Base-by-base conservation (phyloP, 2,888 invertebrate genomes). In the Folsomia manolachei region DNA sequence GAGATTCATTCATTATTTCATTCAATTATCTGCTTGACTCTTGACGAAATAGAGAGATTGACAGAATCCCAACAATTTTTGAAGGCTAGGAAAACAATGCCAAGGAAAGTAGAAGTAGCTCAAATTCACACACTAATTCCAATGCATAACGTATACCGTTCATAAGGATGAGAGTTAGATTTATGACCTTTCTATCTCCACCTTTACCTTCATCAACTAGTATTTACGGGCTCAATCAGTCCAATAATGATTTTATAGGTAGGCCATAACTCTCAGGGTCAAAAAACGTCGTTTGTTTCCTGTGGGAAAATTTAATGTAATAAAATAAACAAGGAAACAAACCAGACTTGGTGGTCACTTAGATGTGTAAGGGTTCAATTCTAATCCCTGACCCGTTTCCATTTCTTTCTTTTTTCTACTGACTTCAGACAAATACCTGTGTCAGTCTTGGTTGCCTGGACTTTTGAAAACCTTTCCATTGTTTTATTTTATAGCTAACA, bases 161-260 rank as follows among this genome's bases (percentile, higher is more conserved):
- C 14, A 25, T n/a, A 7, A 11, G 24, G 9, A 63, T 19, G 63
- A 26, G 25, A 63, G 7, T 24, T 26, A 51, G 4, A 23, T 67
- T 67, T 67, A 67, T 39, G 67, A 23, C 24, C 67, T 52, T 67
- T 67, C 67, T 26, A 56, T 67, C 67, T 67, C 60, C 24, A 18
- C 11, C 21, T 25, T 62, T 69, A 64, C 53, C 71, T 21, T 69
- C 72, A 73, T 73, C 62, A 74, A 72, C 67, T 72, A 73, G 71
- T 71, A 79, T 71, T 76, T 78, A 76, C 75, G 65, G 66, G 68
- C 67, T 74, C 75, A 73, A 76, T 76, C 72, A 74, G 69, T 70
- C 71, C 75, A 76, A 79, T 79, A 77, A 79, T 79, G 74, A 78
- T 75, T 79, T 79, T 79, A 77, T 69, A 71, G 73, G 74, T 69